A percentile compares a stretch with the other conserved stretches of the same genome.
Conservation (phyloP, 2,113 vertebrate species). For the Callopanchax toddi region DNA sequence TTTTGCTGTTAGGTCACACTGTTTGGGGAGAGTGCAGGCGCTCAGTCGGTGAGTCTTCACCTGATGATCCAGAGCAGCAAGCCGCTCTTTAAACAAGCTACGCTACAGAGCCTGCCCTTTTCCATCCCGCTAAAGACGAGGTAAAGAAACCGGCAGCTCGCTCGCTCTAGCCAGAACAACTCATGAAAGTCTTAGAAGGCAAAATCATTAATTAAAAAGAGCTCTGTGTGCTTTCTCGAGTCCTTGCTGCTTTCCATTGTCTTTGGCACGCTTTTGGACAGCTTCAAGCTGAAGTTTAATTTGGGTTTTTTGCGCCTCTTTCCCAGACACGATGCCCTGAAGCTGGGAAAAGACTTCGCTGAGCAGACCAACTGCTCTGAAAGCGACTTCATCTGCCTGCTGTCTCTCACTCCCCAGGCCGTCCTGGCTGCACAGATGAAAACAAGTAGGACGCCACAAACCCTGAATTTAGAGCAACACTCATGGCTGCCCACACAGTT, state of each 20-base stretch:
- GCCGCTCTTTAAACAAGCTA: conserved; percentile 73
- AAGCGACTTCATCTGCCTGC: conserved; percentile 75
- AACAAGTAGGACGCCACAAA: conserved; percentile 67
- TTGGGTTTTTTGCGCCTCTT: not conserved
- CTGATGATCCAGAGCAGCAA: conserved; percentile 79
- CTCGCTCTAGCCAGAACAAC: too few species aligned
- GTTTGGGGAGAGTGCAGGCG: conserved; percentile 82
- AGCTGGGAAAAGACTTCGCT: conserved; percentile 77
- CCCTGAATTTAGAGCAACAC: conserved; percentile 36
- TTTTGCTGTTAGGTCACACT: conserved; percentile 73
- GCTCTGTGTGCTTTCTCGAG: not conserved
- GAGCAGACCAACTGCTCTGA: conserved; percentile 77
- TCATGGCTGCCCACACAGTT: conserved; percentile 46
- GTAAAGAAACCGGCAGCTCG: conserved; percentile 34
- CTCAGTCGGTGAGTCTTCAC: conserved; percentile 80
- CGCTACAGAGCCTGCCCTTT: conserved; percentile 80
- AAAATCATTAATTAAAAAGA: not conserved
- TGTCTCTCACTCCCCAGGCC: conserved; percentile 71
- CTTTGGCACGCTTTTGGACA: not conserved
- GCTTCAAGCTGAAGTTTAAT: not conserved
- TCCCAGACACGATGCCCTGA: conserved; percentile 76
- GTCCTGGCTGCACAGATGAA: conserved; percentile 79
- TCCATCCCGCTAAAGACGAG: conserved; percentile 80
- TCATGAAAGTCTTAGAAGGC: not conserved
- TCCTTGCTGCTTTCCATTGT: not conserved